Evolutionary conservation across 2,797 vertebrate species (phyloP).

Genomic region (Lepus oiostolus): DNA sequence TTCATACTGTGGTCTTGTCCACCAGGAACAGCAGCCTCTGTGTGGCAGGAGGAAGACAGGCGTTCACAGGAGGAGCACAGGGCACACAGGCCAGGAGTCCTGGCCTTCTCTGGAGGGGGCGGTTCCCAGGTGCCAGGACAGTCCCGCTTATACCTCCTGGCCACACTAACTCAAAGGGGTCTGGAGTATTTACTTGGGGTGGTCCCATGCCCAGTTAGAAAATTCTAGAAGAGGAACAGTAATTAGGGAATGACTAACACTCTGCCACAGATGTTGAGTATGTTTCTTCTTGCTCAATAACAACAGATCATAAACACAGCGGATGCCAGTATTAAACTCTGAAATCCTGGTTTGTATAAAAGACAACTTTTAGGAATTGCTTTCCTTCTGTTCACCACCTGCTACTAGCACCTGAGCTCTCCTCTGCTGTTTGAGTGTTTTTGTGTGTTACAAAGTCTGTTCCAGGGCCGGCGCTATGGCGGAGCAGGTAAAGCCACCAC

Average conservation of each 20-base stretch:
- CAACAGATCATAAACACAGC: not conserved
- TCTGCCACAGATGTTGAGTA: not conserved
- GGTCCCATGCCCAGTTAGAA: not conserved
- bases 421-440: not conserved
- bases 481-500: too few relatives aligned
- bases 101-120: not conserved
- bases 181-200: not conserved
- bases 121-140: not conserved
- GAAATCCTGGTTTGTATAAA: not conserved
- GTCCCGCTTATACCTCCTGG: not conserved
- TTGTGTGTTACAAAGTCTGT: not conserved
- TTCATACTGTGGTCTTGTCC: not conserved
- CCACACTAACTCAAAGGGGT: not conserved
- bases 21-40: not conserved
- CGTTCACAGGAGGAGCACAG: not conserved
- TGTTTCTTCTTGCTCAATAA: conserved; percentile 15
- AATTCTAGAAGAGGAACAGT: not conserved
- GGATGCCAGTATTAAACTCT: not conserved
- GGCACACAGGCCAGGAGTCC: not conserved
- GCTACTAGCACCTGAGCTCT: not conserved
- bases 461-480: too few relatives aligned
- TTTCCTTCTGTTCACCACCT: not conserved
- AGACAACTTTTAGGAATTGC: not conserved
- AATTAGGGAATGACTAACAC: not conserved
- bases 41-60: not conserved